Conservation (phyloP, 2,113 vertebrate genomes). For the Callospermophilus lateralis region DNA sequence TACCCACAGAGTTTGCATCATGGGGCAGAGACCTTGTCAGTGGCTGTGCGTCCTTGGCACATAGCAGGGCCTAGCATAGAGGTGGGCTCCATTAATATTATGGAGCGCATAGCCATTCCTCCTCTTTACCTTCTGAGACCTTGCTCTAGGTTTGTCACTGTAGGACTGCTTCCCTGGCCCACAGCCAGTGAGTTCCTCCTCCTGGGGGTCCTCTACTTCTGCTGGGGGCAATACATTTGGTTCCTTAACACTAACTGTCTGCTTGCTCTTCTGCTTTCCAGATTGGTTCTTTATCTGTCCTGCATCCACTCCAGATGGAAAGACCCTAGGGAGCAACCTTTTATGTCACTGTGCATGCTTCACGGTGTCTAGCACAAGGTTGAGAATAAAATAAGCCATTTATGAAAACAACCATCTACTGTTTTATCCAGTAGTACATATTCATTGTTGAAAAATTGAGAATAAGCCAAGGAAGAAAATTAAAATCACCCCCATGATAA, state of each 20-base stretch:
- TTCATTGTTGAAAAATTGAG: slow-evolving; percentile 50
- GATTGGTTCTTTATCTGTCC: neutral
- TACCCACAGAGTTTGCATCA: neutral
- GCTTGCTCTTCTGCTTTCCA: neutral
- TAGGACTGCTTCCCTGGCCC: neutral
- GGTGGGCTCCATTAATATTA: neutral
- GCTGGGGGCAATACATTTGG: neutral
- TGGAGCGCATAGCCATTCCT: neutral
- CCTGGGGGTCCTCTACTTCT: neutral
- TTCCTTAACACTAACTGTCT: neutral
- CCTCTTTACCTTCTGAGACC: neutral
- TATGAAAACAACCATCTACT: neutral
- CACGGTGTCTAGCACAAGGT: neutral
- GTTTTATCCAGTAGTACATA: neutral
- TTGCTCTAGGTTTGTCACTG: too few relatives aligned
- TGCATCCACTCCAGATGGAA: neutral
- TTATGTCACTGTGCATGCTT: neutral
- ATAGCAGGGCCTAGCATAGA: neutral
- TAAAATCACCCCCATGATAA: slow-evolving; percentile 60
- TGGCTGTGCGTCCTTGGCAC: too few relatives aligned
- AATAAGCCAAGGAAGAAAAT: slow-evolving; percentile 64
- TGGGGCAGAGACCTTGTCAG: neutral
- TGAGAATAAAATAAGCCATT: slow-evolving; percentile 22
- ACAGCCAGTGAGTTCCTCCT: neutral
- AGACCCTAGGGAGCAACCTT: neutral